Conservation (phyloP, 2,888 invertebrate genomes). For the Troides helena region DNA sequence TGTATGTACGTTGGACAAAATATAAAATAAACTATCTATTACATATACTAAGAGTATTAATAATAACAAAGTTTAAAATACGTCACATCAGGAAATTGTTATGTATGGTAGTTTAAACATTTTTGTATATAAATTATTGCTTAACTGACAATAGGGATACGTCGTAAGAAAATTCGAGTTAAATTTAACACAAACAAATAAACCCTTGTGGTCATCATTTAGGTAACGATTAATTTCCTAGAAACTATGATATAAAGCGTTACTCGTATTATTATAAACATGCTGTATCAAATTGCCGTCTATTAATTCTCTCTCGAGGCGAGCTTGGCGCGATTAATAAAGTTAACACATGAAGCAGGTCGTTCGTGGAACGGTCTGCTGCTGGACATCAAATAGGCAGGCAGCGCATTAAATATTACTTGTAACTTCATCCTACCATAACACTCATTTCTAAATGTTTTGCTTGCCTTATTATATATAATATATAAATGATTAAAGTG, state of each 20-base stretch:
- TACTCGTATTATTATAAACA: conserved; percentile 10
- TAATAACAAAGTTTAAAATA: no score
- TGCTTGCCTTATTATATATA: neutral
- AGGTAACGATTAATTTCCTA: neutral
- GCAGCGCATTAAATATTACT: conserved; percentile 59
- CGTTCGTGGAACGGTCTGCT: conserved; percentile 9
- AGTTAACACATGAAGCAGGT: conserved; percentile 9
- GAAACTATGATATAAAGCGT: conserved; percentile 5
- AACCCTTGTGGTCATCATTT: neutral
- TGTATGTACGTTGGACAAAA: no score
- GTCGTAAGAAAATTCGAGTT: neutral
- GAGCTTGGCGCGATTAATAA: conserved; percentile 17
- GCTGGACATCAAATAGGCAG: conserved; percentile 28
- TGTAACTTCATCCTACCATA: conserved; percentile 53
- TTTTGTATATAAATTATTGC: no score
- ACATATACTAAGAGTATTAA: no score
- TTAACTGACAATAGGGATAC: neutral
- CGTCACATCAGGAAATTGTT: no score
- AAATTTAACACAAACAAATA: no score
- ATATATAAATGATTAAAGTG: no score
- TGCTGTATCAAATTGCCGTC: conserved; percentile 4
- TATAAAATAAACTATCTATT: no score
- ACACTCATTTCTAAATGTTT: neutral
- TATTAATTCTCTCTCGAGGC: conserved; percentile 17
- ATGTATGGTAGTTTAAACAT: no score